Base-by-base conservation (phyloP, 2,888 invertebrate genomes). In the Coelopa pilipes region DNA sequence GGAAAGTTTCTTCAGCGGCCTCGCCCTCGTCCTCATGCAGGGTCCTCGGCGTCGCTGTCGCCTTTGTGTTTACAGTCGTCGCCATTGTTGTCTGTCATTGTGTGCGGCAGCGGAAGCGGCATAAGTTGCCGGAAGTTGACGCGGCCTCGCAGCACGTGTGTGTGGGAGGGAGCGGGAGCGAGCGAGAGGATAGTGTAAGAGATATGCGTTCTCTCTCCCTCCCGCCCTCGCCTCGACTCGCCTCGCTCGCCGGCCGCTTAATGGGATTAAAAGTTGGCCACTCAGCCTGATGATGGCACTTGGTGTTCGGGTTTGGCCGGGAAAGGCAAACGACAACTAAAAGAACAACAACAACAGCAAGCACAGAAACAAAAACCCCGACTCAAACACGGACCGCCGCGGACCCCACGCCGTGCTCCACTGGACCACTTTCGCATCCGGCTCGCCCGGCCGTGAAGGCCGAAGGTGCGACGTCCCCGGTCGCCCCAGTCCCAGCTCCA, bases 81-180 rank as follows among this genome's bases (percentile, higher is more conserved):
- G 81, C 78, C 81, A 78, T 81, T 82, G 80, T 82, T 82, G 82
- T 82, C 80, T 82, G 81, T 79, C 81, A 81, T 70, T 66, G 68
- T 53, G 34, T 47, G 75, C 81, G 82, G 82, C 81, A 78, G 78
- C 81, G 83, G 84, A 83, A 81, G 83, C 83, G 82, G 82, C 82
- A 81, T 82, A 82, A 83, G 83, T 83, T 83, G 79, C 67, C 65
- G 65, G 71, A 63, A 71, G 71, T 63, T 53, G 13, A 34, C 34
- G 34, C 34, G 49, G 46, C 55, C 46, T 71, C 65, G 19, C 63
- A 70, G 70, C 62, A 62, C 50, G 70, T 50, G 50, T 45, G 63
- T 47, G 24, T 45, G 55, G 53, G 21, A 49, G 49, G 50, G 50
- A 34, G 34, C 4, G 34, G 34, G 34, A 34, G 34, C 2, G 34